Evolutionary conservation across 2,113 vertebrate species (phyloP).

Genomic region (Albula glossodonta): DNA sequence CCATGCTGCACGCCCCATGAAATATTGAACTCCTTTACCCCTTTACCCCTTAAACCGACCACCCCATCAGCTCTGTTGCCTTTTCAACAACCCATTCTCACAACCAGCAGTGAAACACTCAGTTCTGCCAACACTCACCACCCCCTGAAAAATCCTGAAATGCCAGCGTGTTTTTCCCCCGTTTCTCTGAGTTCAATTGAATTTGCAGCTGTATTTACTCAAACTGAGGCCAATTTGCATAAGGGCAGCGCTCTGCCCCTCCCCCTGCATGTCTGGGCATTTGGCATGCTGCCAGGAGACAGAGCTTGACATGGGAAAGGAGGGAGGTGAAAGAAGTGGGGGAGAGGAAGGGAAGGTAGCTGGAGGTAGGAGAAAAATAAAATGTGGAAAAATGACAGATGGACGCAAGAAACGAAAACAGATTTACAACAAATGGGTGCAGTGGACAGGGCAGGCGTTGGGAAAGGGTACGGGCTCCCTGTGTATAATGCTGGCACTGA

Average conservation of each 20-base stretch:
- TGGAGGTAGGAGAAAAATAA: slow-evolving; percentile 42
- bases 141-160: slow-evolving; percentile 49
- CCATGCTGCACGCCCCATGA: background rate
- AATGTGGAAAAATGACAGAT: slow-evolving; percentile 36
- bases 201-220: slow-evolving; percentile 67
- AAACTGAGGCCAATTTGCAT: slow-evolving; percentile 66
- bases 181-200: slow-evolving; percentile 57
- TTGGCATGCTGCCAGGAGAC: slow-evolving; percentile 53
- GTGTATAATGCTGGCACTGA: background rate
- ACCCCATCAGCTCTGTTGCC: slow-evolving; percentile 52
- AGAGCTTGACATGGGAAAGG: slow-evolving; percentile 32
- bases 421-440: slow-evolving; percentile 17
- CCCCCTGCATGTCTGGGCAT: slow-evolving; percentile 35
- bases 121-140: slow-evolving; percentile 30
- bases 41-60: slow-evolving; percentile 57
- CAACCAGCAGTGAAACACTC: slow-evolving; percentile 20
- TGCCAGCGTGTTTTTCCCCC: slow-evolving; percentile 21
- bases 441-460: background rate
- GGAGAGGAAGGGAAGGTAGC: slow-evolving; percentile 28
- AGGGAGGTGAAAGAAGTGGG: slow-evolving; percentile 27
- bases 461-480: background rate
- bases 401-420: slow-evolving; percentile 36
- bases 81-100: slow-evolving; percentile 26
- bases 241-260: slow-evolving; percentile 35
- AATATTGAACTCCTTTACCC: slow-evolving; percentile 46